Percentiles rank a stretch among this genome's conserved stretches.
phyloP scores from a whole-genome alignment of 2,113 vertebrate species.

The Corythaixoides concolor region DNA sequence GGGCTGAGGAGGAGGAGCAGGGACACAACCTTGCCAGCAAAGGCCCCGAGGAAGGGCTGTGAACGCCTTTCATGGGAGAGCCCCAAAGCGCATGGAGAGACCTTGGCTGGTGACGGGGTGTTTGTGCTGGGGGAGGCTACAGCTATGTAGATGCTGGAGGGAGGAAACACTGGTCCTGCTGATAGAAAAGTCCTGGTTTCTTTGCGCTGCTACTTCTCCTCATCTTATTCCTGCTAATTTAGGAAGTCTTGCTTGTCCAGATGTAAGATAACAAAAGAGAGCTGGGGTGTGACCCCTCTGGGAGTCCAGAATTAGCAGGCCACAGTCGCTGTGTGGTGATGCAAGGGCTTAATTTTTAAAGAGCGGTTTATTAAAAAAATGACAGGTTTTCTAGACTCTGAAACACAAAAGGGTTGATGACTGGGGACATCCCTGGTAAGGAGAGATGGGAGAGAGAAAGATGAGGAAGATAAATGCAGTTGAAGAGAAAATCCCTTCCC shows the following conservation, averaged over 20 bases:
- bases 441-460: neutral
- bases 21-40: neutral
- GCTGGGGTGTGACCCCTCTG: neutral
- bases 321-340: neutral
- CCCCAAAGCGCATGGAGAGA: neutral
- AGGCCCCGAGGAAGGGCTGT: neutral
- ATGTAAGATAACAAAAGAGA: neutral
- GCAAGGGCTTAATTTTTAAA: neutral
- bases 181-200: neutral
- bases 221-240: neutral
- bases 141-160: neutral
- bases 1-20: neutral
- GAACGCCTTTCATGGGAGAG: neutral
- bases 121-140: neutral
- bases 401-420: neutral
- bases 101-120: neutral
- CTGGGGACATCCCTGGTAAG: neutral
- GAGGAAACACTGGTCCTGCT: neutral
- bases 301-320: neutral
- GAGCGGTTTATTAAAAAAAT: neutral
- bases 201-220: neutral
- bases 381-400: neutral
- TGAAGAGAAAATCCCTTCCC: neutral
- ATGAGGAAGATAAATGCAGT: neutral
- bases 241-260: neutral